Evolutionary conservation across 1,140 invertebrate genomes (phyloP), one percentile per base, ranked within the genome.

Genomic region (Rhyzopertha dominica): DNA sequence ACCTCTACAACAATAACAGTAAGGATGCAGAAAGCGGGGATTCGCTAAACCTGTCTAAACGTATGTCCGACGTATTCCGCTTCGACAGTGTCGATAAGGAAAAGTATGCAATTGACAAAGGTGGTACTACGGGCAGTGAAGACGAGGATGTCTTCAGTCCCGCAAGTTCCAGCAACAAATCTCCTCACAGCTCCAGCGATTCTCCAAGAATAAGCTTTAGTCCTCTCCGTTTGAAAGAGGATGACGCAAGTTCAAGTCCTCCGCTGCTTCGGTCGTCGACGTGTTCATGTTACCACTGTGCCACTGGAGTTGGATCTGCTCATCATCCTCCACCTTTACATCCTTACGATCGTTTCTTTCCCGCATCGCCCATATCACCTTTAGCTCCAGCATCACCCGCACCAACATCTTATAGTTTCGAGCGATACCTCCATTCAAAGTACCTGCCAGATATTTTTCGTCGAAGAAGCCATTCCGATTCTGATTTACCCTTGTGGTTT

Each of bases 381-480:
- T 55, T 81, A 48, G 69, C 81, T 0, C 78, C 79, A 0, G 63
- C 75, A 28, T 71, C 74, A 9, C 58, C 75, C 2, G 68, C 72
- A 13, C 69, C 75, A 3, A 66, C 73, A 1, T 72, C 74, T 24
- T 78, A 77, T 57, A 78, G 67, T 47, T 83, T 83, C 61, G 81
- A 82, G 57, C 79, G 81, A 49, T 85, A 83, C 63, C 69, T 87
- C 43, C 79, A 83, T 50, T 76, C 78, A 41, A 85, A 84, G 70
- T 83, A 84, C 70, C 74, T 85, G 60, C 81, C 82, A 3, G 81
- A 84, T 51, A 71, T 79, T 18, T 78, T 78, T 50, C 71, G 78
- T 1, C 68, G 77, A 39, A 71, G 84, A 30, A 85, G 82, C 54
- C 82, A 85, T 62, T 86, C 85, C 12, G 85, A 88, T 58, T 84